Evolutionary conservation across 2,888 invertebrate genomes (phyloP), one percentile per base, ranked within the genome.

Genomic region (Brachylomia viminalis): DNA sequence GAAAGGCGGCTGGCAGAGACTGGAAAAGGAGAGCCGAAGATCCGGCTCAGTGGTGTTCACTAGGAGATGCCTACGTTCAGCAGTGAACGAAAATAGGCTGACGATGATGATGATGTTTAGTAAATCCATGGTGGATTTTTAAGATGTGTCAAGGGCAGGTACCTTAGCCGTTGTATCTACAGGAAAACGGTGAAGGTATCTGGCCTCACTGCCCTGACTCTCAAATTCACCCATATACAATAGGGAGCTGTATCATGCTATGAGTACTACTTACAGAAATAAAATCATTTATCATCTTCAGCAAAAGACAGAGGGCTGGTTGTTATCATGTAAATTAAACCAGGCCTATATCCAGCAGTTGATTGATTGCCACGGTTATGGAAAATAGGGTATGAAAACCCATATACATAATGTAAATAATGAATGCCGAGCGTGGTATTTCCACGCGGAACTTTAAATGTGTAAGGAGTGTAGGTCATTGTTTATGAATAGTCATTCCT

Each of bases 371-470:
- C 45, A 68, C 66, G 64, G 47, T 78, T 78, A 69, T 68, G 70
- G 79, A 65, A 79, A 78, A 78, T 65, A 64, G 78, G 23, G 33
- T 62, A 20, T 62, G 56, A 79, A 79, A 83, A 79, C 61, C 79
- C 71, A 38, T 59, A 56, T 7, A 11, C 27, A 56, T 83, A 64
- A 84, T 58, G 84, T 38, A 67, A 64, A 58, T 47, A 83, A 64
- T 54, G 8, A 47, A 79, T 84, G 84, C 58, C 27, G 11, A 17
- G n/a, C 17, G 38, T 33, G 67, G 80, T 79, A 80, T 68, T 80
- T 84, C 72, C 80, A 84, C 23, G n/a, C 84, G 84, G 84, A 80
- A 80, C 58, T 83, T 47, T 8, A 42, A 65, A 69, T 69, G 20
- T 82, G 27, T 33, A n/a, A 38, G 56, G 56, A 62, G 54, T 66